phyloP scores from a whole-genome alignment of 2,113 vertebrate genomes.

The Tupaia tana region DNA sequence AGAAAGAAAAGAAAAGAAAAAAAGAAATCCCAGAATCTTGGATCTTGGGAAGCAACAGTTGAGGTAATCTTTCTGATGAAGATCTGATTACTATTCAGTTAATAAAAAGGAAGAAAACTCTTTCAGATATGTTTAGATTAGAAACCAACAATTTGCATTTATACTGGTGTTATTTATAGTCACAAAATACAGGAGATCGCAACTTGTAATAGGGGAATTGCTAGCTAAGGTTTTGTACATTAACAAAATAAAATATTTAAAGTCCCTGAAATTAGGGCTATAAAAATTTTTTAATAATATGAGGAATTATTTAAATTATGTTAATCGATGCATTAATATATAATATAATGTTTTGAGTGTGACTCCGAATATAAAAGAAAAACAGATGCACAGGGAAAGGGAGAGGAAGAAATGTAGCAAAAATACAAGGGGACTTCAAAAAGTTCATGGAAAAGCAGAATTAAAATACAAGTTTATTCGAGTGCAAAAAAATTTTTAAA shows the following conservation, averaged over 20 bases:
- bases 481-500: too few species aligned
- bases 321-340: neutral
- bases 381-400: neutral
- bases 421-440: neutral
- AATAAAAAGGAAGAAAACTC: neutral
- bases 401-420: neutral
- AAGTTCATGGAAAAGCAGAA: too few species aligned
- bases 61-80: neutral
- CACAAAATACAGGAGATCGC: neutral
- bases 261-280: neutral
- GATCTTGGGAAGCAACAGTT: neutral
- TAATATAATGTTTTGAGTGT: neutral
- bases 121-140: slow-evolving; percentile 18
- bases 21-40: neutral
- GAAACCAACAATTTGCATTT: neutral
- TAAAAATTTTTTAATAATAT: neutral
- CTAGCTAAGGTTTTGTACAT: neutral
- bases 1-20: too few species aligned
- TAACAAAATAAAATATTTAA: slow-evolving; percentile 13
- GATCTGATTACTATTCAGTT: neutral
- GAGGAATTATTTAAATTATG: neutral
- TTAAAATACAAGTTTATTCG: too few species aligned
- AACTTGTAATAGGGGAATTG: neutral
- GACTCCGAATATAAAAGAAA: neutral
- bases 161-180: neutral